Conservation (phyloP, 2,113 vertebrate species). For the Lamprotornis superbus region DNA sequence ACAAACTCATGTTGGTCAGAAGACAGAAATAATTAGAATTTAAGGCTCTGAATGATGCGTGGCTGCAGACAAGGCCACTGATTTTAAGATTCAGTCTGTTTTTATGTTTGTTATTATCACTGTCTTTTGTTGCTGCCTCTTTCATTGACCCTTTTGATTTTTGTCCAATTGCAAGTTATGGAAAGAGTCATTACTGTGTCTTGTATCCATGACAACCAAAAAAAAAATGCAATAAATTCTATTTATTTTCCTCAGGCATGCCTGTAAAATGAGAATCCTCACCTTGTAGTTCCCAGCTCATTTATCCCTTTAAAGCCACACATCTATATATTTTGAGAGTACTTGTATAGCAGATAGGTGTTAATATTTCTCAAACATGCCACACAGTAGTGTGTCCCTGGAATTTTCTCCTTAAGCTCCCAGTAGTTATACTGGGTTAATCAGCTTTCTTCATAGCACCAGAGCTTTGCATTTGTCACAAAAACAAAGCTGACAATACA, state of each 20-base stretch:
- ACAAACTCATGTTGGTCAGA: background rate
- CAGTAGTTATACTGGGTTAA: background rate
- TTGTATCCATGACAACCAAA: background rate
- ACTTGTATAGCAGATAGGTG: background rate
- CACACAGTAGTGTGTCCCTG: background rate
- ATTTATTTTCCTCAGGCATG: background rate
- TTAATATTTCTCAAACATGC: background rate
- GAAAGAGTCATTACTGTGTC: background rate
- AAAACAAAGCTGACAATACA: background rate
- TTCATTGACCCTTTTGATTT: background rate
- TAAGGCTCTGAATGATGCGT: background rate
- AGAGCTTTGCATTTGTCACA: background rate
- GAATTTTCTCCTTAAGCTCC: background rate
- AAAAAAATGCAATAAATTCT: fast-evolving
- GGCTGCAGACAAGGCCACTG: background rate
- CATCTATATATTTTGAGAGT: background rate
- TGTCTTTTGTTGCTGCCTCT: background rate
- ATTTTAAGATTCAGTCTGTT: background rate
- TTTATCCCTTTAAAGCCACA: background rate
- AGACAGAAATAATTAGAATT: background rate
- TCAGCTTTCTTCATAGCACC: background rate
- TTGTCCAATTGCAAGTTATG: background rate
- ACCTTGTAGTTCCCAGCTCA: background rate
- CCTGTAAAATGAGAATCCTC: background rate
- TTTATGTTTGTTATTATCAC: background rate